A percentile compares a stretch with the other conserved stretches of the same genome.
phyloP scores from a whole-genome alignment of 2,797 vertebrate species.

The Chromis chromis region DNA sequence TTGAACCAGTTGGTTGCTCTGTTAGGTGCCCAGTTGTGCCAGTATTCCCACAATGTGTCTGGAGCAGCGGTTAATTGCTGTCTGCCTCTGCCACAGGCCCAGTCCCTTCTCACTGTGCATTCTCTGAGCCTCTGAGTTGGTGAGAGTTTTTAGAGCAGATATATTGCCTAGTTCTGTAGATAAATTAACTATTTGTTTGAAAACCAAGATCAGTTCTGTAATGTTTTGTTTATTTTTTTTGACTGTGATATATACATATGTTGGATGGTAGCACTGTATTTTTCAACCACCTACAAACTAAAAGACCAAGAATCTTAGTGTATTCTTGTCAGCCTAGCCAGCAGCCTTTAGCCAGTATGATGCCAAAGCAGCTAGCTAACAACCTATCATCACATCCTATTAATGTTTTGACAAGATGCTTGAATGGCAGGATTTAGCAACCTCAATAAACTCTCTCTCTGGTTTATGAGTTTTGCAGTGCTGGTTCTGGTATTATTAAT shows the following conservation, averaged over 20 bases:
- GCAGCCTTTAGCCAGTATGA: conserved; percentile 45
- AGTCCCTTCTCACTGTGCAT: not conserved
- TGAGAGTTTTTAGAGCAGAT: conserved; percentile 5
- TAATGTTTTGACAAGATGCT: conserved; percentile 59
- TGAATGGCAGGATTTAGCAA: conserved; percentile 46
- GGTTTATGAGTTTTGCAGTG: conserved; percentile 8
- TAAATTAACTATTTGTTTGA: not conserved
- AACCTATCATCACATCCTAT: conserved; percentile 55
- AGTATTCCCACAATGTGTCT: conserved; percentile 34
- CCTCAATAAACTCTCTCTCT: conserved; percentile 30
- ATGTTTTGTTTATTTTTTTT: conserved; percentile 19
- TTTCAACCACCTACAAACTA: conserved; percentile 14
- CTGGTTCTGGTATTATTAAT: conserved; percentile 11
- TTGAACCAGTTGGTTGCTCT: conserved; percentile 29
- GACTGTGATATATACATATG: not conserved
- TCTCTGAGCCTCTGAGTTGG: not conserved
- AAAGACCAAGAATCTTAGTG: not conserved
- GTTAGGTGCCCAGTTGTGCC: conserved; percentile 38
- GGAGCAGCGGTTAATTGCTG: conserved; percentile 6
- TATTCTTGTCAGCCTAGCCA: conserved; percentile 20
- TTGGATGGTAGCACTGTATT: not conserved
- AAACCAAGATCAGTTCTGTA: not conserved
- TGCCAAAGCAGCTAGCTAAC: conserved; percentile 46
- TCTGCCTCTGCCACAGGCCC: conserved; percentile 2
- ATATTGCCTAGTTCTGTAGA: not conserved